phyloP scores from a whole-genome alignment of 2,888 invertebrate genomes.

The Rhimphoctona megacephalus region DNA sequence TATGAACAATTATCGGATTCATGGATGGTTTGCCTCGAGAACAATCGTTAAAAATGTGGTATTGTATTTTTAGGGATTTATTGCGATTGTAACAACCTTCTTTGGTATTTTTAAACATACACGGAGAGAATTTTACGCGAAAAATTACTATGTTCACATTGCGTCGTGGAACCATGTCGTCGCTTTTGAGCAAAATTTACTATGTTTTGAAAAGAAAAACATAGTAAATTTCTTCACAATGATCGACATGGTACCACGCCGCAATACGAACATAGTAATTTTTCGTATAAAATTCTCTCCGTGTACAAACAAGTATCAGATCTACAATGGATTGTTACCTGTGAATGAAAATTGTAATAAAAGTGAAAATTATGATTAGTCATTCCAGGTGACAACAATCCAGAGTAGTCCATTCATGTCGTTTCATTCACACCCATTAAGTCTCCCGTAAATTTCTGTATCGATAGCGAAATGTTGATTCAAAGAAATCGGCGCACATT shows the following conservation, averaged over 20 bases:
- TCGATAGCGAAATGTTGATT: background rate
- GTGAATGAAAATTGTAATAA: background rate
- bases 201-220: too few relatives aligned
- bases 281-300: too few relatives aligned
- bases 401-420: background rate
- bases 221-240: too few relatives aligned
- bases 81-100: background rate
- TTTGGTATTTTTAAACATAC: background rate
- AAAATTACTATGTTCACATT: too few relatives aligned
- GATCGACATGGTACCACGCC: too few relatives aligned
- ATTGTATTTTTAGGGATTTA: background rate
- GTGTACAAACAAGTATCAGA: background rate
- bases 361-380: background rate
- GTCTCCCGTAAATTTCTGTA: background rate
- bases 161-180: too few relatives aligned
- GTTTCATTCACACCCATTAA: background rate
- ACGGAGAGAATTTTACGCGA: too few relatives aligned
- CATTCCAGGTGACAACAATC: background rate
- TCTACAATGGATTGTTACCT: background rate
- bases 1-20: constrained; percentile 1
- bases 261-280: too few relatives aligned
- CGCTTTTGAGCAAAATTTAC: too few relatives aligned
- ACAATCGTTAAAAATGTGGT: background rate
- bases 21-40: background rate
- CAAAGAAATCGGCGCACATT: constrained; percentile 42